Conservation (phyloP, 2,888 invertebrate genomes). For the Pseudanteris insignis region DNA sequence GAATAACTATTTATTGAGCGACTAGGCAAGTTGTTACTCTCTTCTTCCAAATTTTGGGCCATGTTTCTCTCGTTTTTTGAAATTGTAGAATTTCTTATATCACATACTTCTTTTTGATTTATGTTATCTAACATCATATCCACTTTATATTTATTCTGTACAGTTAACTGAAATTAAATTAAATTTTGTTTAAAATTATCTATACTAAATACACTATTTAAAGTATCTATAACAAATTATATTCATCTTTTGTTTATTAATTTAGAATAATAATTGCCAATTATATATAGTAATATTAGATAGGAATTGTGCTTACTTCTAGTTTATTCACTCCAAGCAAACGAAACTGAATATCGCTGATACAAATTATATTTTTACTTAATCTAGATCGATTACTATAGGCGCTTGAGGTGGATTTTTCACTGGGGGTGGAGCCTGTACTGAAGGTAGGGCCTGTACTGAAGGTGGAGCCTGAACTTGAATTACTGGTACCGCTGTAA, state of each 20-base stretch:
- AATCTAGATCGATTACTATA: constrained; percentile 59
- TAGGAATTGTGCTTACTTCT: constrained; percentile 50
- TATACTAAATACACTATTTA: no score
- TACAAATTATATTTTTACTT: constrained; percentile 51
- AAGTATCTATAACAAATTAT: no score
- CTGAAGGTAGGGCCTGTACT: no score
- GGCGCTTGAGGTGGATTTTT: constrained; percentile 30
- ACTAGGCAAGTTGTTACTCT: neutral
- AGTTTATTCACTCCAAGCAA: constrained; percentile 49
- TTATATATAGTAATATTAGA: no score
- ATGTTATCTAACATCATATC: constrained; percentile 50
- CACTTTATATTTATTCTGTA: constrained; percentile 54
- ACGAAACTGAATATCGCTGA: constrained; percentile 58
- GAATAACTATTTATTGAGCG: neutral
- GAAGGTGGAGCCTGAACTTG: no score
- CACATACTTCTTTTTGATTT: neutral
- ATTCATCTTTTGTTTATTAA: no score
- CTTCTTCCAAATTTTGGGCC: no score
- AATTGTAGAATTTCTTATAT: no score
- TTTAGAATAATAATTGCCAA: no score
- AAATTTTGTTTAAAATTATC: neutral
- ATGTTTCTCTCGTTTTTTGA: neutral
- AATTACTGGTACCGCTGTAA: constrained; percentile 9
- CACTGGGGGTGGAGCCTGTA: no score
- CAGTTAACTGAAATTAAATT: constrained; percentile 50